Conservation (phyloP, 2,797 vertebrate species). For the Tauraco hartlaubi region DNA sequence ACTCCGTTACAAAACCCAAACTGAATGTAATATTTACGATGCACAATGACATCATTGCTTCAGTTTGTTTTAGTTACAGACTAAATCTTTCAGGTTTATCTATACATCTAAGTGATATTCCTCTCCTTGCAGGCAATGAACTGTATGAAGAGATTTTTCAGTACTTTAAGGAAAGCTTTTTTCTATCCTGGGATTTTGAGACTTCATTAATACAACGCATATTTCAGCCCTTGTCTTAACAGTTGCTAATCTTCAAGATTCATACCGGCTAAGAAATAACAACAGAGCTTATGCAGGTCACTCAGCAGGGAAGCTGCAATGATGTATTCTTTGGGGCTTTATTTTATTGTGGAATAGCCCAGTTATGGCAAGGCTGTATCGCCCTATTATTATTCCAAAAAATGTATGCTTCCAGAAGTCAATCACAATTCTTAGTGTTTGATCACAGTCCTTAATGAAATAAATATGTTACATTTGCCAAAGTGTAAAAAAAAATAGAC, state of each 20-base stretch:
- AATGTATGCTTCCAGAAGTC: not conserved
- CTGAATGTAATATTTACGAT: not conserved
- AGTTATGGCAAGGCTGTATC: not conserved
- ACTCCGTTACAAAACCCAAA: not conserved
- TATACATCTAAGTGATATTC: not conserved
- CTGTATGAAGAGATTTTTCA: not conserved
- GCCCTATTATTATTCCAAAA: not conserved
- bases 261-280: not conserved
- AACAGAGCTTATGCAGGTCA: not conserved
- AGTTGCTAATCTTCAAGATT: conserved; percentile 29
- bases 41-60: not conserved
- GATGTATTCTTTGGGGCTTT: not conserved
- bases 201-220: conserved; percentile 27
- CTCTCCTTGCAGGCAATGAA: not conserved
- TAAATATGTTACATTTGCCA: not conserved
- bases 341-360: not conserved
- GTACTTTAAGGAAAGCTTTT: not conserved
- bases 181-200: not conserved
- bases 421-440: not conserved
- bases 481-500: not conserved
- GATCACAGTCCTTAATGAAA: fast-evolving
- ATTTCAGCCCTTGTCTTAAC: conserved; percentile 17
- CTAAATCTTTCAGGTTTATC: not conserved
- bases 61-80: not conserved
- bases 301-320: not conserved